phyloP scores from a whole-genome alignment of 2,113 vertebrate species.

The Mesitornis unicolor region DNA sequence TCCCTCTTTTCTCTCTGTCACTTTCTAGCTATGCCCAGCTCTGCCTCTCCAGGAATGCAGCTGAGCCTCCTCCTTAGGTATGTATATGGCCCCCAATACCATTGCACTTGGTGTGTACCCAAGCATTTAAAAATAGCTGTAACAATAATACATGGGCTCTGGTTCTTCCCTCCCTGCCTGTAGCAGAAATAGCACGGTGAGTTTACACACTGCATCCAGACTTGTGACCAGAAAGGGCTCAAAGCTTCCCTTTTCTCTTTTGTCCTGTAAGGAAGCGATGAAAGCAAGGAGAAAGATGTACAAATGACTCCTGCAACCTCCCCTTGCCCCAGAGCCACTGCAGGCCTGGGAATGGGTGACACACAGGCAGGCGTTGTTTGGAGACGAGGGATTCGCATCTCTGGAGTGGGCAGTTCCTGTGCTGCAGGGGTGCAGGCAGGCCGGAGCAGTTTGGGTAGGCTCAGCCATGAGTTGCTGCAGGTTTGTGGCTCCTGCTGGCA shows the following conservation, averaged over 20 bases:
- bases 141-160: not conserved
- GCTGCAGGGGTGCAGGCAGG: not conserved
- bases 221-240: not conserved
- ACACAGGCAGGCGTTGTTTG: rapidly evolving
- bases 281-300: not conserved
- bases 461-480: not conserved
- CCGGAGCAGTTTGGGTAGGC: rapidly evolving
- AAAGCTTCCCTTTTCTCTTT: not conserved
- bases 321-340: rapidly evolving
- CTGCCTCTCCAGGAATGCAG: not conserved
- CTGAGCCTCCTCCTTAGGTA: not conserved
- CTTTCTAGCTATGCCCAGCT: not conserved
- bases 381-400: not conserved
- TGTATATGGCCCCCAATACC: not conserved
- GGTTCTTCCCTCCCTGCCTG: not conserved
- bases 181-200: not conserved
- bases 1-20: not conserved
- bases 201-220: not conserved
- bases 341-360: not conserved
- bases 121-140: conserved; percentile 29
- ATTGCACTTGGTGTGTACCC: not conserved
- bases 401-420: rapidly evolving
- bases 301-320: rapidly evolving
- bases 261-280: not conserved
- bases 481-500: rapidly evolving